phyloP scores from a whole-genome alignment of 2,797 vertebrate species.

The Iguana delicatissima region DNA sequence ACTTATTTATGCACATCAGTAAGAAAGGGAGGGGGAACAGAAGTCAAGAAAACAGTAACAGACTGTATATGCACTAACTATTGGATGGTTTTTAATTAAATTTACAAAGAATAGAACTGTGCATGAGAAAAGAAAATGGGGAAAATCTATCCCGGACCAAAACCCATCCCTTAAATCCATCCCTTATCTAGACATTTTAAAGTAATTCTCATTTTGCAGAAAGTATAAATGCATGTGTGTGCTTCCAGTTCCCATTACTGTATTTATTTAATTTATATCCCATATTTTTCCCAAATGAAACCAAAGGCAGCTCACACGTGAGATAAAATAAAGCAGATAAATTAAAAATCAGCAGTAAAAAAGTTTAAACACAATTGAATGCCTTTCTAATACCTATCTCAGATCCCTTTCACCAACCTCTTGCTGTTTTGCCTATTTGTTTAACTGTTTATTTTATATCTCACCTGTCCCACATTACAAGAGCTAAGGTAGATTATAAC shows the following conservation, averaged over 20 bases:
- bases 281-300: too few species aligned
- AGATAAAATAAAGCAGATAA: too few species aligned
- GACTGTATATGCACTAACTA: not conserved
- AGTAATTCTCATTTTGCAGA: too few species aligned
- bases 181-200: too few species aligned
- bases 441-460: too few species aligned
- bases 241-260: not conserved
- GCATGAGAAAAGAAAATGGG: not conserved
- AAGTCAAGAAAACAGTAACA: not conserved
- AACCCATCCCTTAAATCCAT: not conserved
- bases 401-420: slow-evolving; percentile 62
- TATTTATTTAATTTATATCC: too few species aligned
- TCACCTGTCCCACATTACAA: too few species aligned
- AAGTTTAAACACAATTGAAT: too few species aligned
- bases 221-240: too few species aligned
- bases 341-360: too few species aligned
- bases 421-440: slow-evolving; percentile 36
- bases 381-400: not conserved
- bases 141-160: not conserved
- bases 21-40: not conserved
- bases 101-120: not conserved
- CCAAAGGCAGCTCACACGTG: too few species aligned
- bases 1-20: not conserved
- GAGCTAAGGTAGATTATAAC: too few species aligned
- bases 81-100: not conserved